Evolutionary conservation across 2,888 invertebrate species (phyloP), one percentile per base, ranked within the genome.

Genomic region (Apoda limacodes): DNA sequence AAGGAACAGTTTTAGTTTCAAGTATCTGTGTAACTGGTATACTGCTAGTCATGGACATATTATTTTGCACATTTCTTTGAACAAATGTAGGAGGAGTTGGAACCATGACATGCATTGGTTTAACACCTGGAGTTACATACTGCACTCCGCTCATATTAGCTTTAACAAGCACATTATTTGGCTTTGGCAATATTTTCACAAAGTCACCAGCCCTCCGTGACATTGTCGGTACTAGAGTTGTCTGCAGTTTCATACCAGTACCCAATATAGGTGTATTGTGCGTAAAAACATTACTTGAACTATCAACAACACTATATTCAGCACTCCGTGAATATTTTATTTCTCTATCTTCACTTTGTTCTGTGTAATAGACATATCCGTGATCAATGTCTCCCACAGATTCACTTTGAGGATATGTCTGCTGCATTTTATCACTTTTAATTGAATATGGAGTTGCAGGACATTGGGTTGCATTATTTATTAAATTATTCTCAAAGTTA

Each of bases 51-150:
- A 80, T 49, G 13, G 78, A 63, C 63, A 76, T 63, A 40, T 66
- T 80, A 35, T 67, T 76, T 39, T 72, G 76, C 14, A 70, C 49
- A 61, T 68, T 75, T 39, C 76, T 80, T 39, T 75, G 78, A n/a
- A 74, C 61, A 59, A 69, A 76, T 24, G 70, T 51, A 13, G 75
- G 68, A 30, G 69, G 35, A 21, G 63, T 47, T 2, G 72, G 62
- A 40, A 76, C 52, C 54, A 76, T 55, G 5, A 75, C 57, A 50
- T 68, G 70, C 58, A 72, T 46, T 2, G 71, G 66, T 36, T 76
- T 75, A 4, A 57, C 57, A 21, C 59, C 59, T 4, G 67, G 54
- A 19, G 61, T 40, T 33, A 78, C 42, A 37, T 78, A 80, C 42
- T 70, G 71, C 44, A 75, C 46, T 25, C 67, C 64, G 42, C 61